phyloP scores from a whole-genome alignment of 2,113 vertebrate genomes.

The Xenopus laevis region DNA sequence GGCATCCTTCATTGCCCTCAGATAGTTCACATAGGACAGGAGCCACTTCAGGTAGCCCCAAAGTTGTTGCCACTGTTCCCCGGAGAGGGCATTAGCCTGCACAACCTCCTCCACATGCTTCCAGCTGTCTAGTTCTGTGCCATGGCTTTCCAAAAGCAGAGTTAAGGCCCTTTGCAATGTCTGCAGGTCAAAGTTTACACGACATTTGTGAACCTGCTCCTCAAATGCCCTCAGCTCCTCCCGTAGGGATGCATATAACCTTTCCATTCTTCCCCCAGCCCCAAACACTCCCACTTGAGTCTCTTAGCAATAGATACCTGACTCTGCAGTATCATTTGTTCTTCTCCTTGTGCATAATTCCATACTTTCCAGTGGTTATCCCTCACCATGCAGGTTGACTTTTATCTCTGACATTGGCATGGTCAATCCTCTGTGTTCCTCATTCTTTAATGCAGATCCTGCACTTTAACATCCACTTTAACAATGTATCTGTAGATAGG shows the following conservation, averaged over 20 bases:
- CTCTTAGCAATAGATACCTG: too few species aligned
- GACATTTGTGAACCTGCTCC: slow-evolving; percentile 23
- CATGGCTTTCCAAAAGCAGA: slow-evolving; percentile 19
- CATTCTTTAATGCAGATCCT: too few species aligned
- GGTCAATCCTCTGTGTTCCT: too few species aligned
- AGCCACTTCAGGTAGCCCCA: slow-evolving; percentile 48
- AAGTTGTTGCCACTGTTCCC: not conserved
- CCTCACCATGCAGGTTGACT: too few species aligned
- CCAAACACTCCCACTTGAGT: too few species aligned
- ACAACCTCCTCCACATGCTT: slow-evolving; percentile 43
- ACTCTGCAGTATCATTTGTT: too few species aligned
- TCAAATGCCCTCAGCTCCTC: slow-evolving; percentile 48
- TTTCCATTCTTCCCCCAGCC: slow-evolving; percentile 10
- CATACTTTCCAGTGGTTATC: too few species aligned
- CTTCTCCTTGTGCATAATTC: too few species aligned
- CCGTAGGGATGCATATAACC: slow-evolving; percentile 42
- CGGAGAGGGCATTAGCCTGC: not conserved
- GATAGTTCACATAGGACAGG: slow-evolving; percentile 50
- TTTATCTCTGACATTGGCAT: too few species aligned
- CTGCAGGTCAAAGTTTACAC: slow-evolving; percentile 38
- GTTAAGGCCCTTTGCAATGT: slow-evolving; percentile 44
- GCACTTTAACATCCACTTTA: too few species aligned
- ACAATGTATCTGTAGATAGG: too few species aligned
- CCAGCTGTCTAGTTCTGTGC: slow-evolving; percentile 45
- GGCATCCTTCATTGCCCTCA: slow-evolving; percentile 47